phyloP scores from a whole-genome alignment of 2,888 invertebrate species.

The Aspidiotus destructor region DNA sequence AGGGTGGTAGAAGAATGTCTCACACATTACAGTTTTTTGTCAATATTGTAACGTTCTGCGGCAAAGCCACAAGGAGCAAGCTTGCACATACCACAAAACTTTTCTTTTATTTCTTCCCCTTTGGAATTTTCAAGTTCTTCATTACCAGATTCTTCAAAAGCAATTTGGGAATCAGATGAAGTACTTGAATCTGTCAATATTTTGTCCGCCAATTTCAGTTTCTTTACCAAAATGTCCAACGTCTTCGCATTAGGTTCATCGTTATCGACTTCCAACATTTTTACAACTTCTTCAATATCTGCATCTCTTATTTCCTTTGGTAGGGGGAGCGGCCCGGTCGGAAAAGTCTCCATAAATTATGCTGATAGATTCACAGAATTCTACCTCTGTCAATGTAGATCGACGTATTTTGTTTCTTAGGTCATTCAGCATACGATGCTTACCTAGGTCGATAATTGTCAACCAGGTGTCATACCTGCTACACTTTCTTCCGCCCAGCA shows the following conservation, averaged over 20 bases:
- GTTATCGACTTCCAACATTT: conserved; percentile 1
- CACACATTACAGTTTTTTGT: too few species aligned
- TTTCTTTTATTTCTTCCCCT: too few species aligned
- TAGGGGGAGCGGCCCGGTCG: not conserved
- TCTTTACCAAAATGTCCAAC: conserved; percentile 4
- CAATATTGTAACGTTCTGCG: too few species aligned
- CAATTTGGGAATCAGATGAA: not conserved
- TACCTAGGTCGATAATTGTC: conserved; percentile 5
- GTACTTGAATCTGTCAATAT: not conserved
- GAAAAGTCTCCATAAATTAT: conserved; percentile 10
- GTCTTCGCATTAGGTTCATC: conserved; percentile 10
- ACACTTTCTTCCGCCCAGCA: conserved; percentile 1
- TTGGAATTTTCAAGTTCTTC: too few species aligned
- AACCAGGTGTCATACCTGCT: conserved; percentile 1
- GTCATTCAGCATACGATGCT: conserved; percentile 8
- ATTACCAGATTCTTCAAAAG: too few species aligned
- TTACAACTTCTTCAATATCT: not conserved
- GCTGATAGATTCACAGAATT: not conserved
- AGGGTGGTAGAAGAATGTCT: too few species aligned
- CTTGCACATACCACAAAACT: too few species aligned
- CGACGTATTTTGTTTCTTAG: not conserved
- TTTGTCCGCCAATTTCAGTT: conserved; percentile 4
- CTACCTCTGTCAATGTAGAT: not conserved
- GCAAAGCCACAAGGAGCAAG: too few species aligned
- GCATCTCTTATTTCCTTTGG: conserved; percentile 1